Evolutionary conservation across 2,888 invertebrate species (phyloP), one percentile per base, ranked within the genome.

Genomic region (Melanostoma mellinum): DNA sequence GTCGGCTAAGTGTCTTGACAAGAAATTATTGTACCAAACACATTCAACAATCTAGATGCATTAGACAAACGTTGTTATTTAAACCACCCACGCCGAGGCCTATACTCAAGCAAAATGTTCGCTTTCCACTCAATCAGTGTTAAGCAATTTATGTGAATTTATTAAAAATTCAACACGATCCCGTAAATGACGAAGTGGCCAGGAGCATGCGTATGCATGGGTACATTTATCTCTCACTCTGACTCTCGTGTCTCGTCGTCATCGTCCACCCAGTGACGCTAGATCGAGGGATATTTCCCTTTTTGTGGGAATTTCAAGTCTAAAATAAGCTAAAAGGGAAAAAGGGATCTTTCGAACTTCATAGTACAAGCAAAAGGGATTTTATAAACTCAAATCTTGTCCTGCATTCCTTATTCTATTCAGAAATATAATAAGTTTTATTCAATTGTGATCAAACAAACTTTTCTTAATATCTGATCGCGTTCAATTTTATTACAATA

Each of bases 111-210:
- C 67, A 42, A 67, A 52, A 48, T 79, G 40, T 48, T 68, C 44
- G 32, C 61, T 71, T 69, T 79, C 71, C 75, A 80, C 80, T 81
- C 76, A 75, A 76, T 77, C 81, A 77, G 60, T 30, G 67, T 72
- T 65, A 55, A 53, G 60, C 61, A 75, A 75, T 80, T 75, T 80
- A 77, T 82, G 78, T 40, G 78, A 78, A 52, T 82, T 78, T 82
- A 82, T 74, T 78, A 73, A 46, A 56, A 61, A 69, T 74, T 74
- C 73, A 78, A 63, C 73, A 74, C 78, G 63, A 69, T 78, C 69
- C 63, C 73, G 20, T 36, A 78, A 74, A 84, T 79, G 84, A 84
- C 74, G 32, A 65, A 82, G 52, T 73, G 55, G 42, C 68, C 55
- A 36, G 67, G 65, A 52, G 69, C 40, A 60, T 73, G 69, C 63